A percentile compares a stretch with the other conserved stretches of the same genome.
phyloP scores from a whole-genome alignment of 37 sponge, comb jelly and placozoan species.

The Geodia barretti region DNA sequence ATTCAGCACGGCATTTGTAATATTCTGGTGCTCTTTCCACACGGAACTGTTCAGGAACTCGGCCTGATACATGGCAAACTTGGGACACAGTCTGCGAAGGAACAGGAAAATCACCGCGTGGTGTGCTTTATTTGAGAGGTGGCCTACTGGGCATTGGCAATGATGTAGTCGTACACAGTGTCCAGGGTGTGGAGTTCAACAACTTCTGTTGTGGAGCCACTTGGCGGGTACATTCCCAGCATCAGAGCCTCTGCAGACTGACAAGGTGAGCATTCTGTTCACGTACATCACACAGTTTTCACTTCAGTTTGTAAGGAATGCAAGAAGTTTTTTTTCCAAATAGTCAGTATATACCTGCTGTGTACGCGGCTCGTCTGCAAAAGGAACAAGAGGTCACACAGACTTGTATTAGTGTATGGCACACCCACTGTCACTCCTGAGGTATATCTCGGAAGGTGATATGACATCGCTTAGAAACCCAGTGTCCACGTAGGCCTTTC shows the following conservation, averaged over 20 bases:
- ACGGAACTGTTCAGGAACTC: constrained; percentile 15
- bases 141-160: constrained; percentile 28
- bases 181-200: constrained; percentile 37
- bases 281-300: background rate
- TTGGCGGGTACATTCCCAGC: constrained; percentile 41
- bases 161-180: constrained; percentile 15
- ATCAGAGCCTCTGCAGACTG: constrained; percentile 52
- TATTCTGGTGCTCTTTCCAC: constrained; percentile 23
- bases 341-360: no score
- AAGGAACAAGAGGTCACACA: background rate
- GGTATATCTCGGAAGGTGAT: constrained; percentile 7
- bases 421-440: constrained; percentile 38
- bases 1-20: constrained; percentile 14
- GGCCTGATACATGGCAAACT: background rate
- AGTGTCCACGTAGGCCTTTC: constrained; percentile 29
- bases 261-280: background rate
- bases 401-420: background rate
- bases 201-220: constrained; percentile 1
- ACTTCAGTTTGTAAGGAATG: no score
- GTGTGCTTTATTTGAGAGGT: no score
- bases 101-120: background rate
- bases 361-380: constrained; percentile 32
- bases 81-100: constrained; percentile 44
- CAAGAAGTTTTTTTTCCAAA: no score
- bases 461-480: constrained; percentile 20